A percentile compares a stretch with the other conserved stretches of the same genome.
Evolutionary conservation across 2,888 invertebrate species (phyloP).

Genomic region (Xanthostigma xanthostigma): DNA sequence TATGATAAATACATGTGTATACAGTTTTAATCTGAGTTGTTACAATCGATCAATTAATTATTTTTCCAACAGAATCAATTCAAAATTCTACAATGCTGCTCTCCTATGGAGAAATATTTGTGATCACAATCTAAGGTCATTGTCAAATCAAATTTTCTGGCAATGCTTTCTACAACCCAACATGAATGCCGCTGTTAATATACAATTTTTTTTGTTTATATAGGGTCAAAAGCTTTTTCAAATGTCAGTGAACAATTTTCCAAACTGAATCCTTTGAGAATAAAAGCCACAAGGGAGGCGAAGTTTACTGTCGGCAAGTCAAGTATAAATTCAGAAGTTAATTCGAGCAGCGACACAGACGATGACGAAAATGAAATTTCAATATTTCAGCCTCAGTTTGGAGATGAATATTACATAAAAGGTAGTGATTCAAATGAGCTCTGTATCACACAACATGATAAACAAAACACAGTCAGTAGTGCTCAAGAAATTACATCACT

Average conservation of each 20-base stretch:
- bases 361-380: conserved; percentile 51
- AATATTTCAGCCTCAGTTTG: conserved; percentile 26
- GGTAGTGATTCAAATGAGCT: not conserved
- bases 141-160: too few species aligned
- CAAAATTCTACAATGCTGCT: too few species aligned
- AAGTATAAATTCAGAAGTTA: conserved; percentile 22
- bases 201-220: conserved; percentile 13
- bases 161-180: too few species aligned
- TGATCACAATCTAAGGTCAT: too few species aligned
- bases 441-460: not conserved
- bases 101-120: too few species aligned
- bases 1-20: too few species aligned
- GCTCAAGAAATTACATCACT: not conserved
- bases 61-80: too few species aligned
- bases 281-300: conserved; percentile 24
- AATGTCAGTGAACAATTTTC: conserved; percentile 81
- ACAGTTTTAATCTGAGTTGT: too few species aligned
- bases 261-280: conserved; percentile 56
- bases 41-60: too few species aligned
- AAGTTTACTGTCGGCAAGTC: conserved; percentile 37
- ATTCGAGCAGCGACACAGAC: conserved; percentile 41
- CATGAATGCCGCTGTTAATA: not conserved
- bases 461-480: too few species aligned
- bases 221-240: conserved; percentile 70
- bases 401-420: conserved; percentile 15